Percentiles rank a stretch among this genome's conserved stretches.
Evolutionary conservation across 2,113 vertebrate genomes (phyloP).

Genomic region (Spilogale gracilis): DNA sequence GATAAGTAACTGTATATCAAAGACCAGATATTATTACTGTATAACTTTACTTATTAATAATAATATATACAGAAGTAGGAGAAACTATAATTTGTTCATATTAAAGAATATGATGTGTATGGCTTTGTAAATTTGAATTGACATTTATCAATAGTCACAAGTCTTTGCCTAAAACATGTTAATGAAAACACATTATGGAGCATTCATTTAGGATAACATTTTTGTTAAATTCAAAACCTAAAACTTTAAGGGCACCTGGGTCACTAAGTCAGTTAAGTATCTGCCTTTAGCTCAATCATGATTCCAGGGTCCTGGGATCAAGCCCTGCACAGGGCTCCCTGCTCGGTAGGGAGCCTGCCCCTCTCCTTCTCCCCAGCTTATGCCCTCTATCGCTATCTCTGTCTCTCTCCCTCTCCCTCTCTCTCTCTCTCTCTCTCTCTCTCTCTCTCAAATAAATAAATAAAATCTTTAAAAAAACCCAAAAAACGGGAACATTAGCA

Average conservation of each 20-base stretch:
- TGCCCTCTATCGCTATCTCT: background rate
- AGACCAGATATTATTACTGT: background rate
- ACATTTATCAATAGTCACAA: background rate
- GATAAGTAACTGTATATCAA: background rate
- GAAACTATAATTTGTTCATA: background rate
- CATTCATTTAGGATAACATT: background rate
- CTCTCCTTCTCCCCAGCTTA: background rate
- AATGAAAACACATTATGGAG: background rate
- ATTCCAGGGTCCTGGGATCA: background rate
- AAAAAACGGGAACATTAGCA: background rate
- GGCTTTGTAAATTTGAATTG: slow-evolving; percentile 31
- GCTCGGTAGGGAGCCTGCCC: no score
- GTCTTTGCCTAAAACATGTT: background rate
- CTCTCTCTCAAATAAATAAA: background rate
- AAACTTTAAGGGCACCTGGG: background rate
- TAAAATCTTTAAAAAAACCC: background rate
- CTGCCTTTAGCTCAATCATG: background rate
- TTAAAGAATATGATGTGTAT: background rate
- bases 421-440: no score
- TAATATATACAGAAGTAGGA: background rate
- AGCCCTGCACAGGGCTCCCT: background rate
- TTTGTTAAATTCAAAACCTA: slow-evolving; percentile 30
- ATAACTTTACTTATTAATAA: background rate
- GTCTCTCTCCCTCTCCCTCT: background rate
- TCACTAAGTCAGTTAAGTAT: background rate